These are phyloP conservation scores for Sebastes schlegelii DNA, from an alignment of 2,113 vertebrate genomes.

Conservation along the genomic window DNA sequence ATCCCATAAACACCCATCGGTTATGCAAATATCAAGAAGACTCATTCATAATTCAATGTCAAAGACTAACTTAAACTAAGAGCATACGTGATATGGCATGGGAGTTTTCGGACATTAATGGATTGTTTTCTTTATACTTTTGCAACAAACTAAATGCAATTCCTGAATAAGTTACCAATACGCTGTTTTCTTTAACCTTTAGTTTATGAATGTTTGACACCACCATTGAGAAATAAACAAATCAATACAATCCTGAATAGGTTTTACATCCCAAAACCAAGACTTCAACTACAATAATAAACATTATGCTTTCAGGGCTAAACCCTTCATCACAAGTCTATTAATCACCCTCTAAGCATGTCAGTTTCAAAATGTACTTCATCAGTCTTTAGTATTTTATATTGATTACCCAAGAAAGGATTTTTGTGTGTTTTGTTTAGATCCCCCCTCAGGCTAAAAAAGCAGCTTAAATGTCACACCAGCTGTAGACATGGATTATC, in stretches of 20 bases:
- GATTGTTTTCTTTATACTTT: too few relatives aligned
- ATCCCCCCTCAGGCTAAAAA: neutral
- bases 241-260: too few relatives aligned
- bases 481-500: too few relatives aligned
- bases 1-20: too few relatives aligned
- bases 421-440: neutral
- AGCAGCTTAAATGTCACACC: constrained; percentile 24
- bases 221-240: neutral
- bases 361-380: neutral
- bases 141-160: neutral
- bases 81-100: too few relatives aligned
- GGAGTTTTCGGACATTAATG: too few relatives aligned
- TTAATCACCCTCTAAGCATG: neutral
- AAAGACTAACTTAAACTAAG: too few relatives aligned
- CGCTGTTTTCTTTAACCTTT: too few relatives aligned
- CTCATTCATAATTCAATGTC: too few relatives aligned
- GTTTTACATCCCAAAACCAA: neutral
- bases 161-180: neutral
- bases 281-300: neutral
- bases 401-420: neutral
- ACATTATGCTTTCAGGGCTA: neutral
- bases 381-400: too few relatives aligned
- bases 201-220: neutral
- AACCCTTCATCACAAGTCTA: neutral
- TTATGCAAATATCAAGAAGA: too few relatives aligned